A percentile compares a stretch with the other conserved stretches of the same genome.
These are phyloP conservation scores for Acrocephalus kingi DNA, from an alignment of 2,113 vertebrate genomes.

Conservation along the genomic window DNA sequence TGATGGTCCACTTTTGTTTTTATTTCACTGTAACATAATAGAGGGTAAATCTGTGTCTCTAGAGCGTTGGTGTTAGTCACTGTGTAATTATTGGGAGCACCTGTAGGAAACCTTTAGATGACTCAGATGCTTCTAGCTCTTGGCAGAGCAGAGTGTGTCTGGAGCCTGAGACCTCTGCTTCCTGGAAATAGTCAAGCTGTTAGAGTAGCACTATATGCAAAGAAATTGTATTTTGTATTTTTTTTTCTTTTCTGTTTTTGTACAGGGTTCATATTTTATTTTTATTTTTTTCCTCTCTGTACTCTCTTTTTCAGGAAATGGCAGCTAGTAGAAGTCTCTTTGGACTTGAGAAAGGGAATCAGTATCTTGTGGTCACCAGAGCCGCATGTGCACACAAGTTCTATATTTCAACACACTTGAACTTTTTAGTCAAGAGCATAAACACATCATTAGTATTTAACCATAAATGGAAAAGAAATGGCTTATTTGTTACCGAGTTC, in stretches of 20 bases:
- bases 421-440: background rate
- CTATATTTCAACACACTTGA: background rate
- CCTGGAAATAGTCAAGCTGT: background rate
- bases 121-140: background rate
- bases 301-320: background rate
- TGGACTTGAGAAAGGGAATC: background rate
- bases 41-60: background rate
- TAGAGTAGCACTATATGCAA: background rate
- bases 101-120: background rate
- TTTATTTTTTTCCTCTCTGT: background rate
- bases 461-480: background rate
- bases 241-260: background rate
- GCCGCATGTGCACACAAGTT: rapidly evolving
- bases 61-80: background rate
- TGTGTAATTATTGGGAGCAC: background rate
- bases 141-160: background rate
- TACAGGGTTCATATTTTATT: background rate
- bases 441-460: background rate
- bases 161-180: background rate
- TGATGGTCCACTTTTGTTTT: background rate
- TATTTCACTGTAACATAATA: background rate
- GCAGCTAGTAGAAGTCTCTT: background rate
- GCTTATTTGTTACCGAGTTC: background rate
- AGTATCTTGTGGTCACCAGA: background rate
- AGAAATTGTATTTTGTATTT: background rate